Base-by-base conservation (phyloP, 2,888 invertebrate genomes). In the Habrosyne pyritoides region DNA sequence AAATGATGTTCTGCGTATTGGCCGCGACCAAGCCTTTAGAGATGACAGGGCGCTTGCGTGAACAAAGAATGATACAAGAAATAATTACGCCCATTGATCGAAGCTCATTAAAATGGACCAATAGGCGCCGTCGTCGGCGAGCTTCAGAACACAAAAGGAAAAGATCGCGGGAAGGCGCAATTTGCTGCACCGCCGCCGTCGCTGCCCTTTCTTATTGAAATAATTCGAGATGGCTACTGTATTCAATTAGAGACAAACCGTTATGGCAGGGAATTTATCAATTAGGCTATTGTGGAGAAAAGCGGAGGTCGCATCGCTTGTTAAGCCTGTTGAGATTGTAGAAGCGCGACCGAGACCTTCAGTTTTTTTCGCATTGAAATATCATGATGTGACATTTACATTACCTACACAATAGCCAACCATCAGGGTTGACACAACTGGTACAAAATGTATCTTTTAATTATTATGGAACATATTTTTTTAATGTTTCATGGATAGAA, bases 61-160 rank as follows among this genome's bases (percentile, higher is more conserved):
- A 78, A 83, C 83, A 86, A 86, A 88, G 85, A 89, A 90, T 87
- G 83, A 87, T 86, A 89, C 87, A 81, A 88, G 84, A 86, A 89
- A 91, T 87, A 90, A 90, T 91, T 90, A 91, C 91, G 90, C 90
- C 90, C 90, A 89, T 90, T 89, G 87, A 90, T 89, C 86, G 84
- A 74, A 76, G 83, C 89, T 90, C 87, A 90, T 89, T 91, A 90
- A 87, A 88, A 82, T 78, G 73, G 72, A 80, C 89, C 91, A 91
- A 91, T 90, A 79, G 81, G 79, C 73, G 69, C 72, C 73, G 75
- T 72, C 70, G 75, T 64, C 67, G 61, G 52, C 61, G 61, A 66
- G 59, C 71, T 67, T 69, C 67, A 66, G 61, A 65, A 66, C 67
- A 83, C 81, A 89, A 89, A 87, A 88, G 83, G 80, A 86, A 78